Evolutionary conservation across 2,113 vertebrate species (phyloP).

Genomic region (Hypomesus transpacificus): DNA sequence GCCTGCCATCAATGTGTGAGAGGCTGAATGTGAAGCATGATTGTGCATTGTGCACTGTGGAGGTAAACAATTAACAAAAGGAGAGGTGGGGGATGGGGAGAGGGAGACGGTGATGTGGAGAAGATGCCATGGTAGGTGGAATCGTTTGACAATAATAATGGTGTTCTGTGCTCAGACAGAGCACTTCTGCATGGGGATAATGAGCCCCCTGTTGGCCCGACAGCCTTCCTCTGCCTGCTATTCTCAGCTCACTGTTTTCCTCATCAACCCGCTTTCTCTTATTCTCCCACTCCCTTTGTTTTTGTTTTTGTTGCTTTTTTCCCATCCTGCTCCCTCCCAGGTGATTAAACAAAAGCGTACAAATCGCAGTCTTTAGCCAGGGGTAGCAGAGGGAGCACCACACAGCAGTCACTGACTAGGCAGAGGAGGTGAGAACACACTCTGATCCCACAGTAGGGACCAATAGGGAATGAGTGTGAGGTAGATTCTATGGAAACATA

Average conservation of each 20-base stretch:
- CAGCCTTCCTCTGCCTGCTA: conserved; percentile 35
- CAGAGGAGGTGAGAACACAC: conserved; percentile 3
- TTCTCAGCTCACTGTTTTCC: conserved; percentile 32
- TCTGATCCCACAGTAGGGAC: conserved; percentile 13
- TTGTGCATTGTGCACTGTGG: neutral
- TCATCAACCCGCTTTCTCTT: conserved; percentile 35
- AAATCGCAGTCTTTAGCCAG: conserved; percentile 49
- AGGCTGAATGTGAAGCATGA: neutral
- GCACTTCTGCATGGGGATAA: conserved; percentile 38
- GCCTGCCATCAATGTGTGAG: neutral
- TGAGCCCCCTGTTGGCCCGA: conserved; percentile 35
- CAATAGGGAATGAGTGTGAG: conserved; percentile 12
- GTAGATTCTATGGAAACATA: neutral
- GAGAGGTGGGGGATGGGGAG: neutral
- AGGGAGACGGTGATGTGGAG: neutral
- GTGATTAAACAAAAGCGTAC: conserved; percentile 58
- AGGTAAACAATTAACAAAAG: neutral
- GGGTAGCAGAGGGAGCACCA: conserved; percentile 35
- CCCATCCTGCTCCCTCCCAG: conserved; percentile 28
- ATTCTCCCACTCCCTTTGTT: conserved; percentile 27
- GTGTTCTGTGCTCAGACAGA: conserved; percentile 50
- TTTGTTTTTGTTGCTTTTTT: conserved; percentile 19
- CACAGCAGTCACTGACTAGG: conserved; percentile 32
- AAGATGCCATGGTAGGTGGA: conserved; percentile 4
- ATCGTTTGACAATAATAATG: conserved; percentile 51